Evolutionary conservation across 2,113 vertebrate genomes (phyloP), one percentile per base, ranked within the genome.

Genomic region (Cromileptes altivelis): DNA sequence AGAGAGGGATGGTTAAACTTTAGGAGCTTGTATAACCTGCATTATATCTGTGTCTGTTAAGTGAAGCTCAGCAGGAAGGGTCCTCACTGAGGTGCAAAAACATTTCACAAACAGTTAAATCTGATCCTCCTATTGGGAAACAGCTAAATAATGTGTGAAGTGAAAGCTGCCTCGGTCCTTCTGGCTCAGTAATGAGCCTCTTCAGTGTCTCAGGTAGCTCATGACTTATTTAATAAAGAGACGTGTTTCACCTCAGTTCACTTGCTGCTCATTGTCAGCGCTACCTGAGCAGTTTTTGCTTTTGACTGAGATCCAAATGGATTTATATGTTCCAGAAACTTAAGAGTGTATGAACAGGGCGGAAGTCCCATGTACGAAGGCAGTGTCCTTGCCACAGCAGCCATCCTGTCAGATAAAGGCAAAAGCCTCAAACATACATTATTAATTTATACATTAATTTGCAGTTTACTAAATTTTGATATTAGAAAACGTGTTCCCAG

Each of bases 221-320:
- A 81, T 91, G 67, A 80, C 50, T 89, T 87, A 89, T 92, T 88
- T 45, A 87, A 49, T 10, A 3, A 11, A 25, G 60, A 68, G 55
- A 70, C 47, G 4, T 55, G 61, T 57, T 67, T 60, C 70, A 60
- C 57, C 58, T 75, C 33, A 37, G 37, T 21, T 67, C 4, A 55
- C 71, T 75, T 80, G 73, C 40, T 19, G 37, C 62, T 70, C 56
- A 14, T 60, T 60, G 19, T 62, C 14, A 17, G 3, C 19, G 37
- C 13, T 21, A 62, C 37, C 17, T 47, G 27, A 79, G 75, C 27
- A 50, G 3, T 18, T 58, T 23, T 8, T 37, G 30, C 30, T 30
- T 30, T 30, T 30, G 14, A 15, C 14, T n/a, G 6, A 23, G 45
- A 63, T 17, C 30, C 49, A 25, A 19, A n/a, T 33, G 25, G 30